Evolutionary conservation across 2,888 invertebrate genomes (phyloP).

Genomic region (Hirtodrosophila histrioides): DNA sequence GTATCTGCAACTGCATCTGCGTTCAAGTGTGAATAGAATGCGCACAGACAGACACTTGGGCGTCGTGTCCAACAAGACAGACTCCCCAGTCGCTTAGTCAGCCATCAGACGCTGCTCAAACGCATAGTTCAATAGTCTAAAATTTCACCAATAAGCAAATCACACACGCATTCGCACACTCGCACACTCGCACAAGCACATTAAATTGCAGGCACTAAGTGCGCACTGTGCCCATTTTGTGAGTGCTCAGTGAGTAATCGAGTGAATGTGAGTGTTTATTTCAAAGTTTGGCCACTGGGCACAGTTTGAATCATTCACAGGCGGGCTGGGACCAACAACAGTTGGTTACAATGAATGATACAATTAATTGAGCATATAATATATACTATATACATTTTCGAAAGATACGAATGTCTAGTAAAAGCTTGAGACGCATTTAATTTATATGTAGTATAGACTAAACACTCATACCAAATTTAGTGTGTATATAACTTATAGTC

Average conservation of each 20-base stretch:
- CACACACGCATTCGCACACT: conserved; percentile 17
- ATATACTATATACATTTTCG: background rate
- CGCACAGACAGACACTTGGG: conserved; percentile 68
- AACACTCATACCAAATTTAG: no score
- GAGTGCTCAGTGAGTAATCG: conserved; percentile 67
- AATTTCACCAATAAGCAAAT: conserved; percentile 60
- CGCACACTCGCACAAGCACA: conserved; percentile 5
- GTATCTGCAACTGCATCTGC: conserved; percentile 16
- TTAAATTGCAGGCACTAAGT: conserved; percentile 49
- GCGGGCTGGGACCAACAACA: background rate
- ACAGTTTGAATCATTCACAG: conserved; percentile 44
- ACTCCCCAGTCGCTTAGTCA: conserved; percentile 51
- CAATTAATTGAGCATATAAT: background rate
- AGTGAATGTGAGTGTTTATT: conserved; percentile 39
- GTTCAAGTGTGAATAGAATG: conserved; percentile 27
- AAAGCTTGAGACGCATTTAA: no score
- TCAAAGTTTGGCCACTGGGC: conserved; percentile 15
- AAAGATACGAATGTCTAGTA: no score
- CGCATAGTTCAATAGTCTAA: conserved; percentile 74
- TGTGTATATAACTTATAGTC: no score
- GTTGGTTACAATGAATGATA: conserved; percentile 1
- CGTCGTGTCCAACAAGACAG: conserved; percentile 49
- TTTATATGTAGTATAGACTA: no score
- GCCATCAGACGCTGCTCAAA: conserved; percentile 40
- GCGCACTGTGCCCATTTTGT: conserved; percentile 63